Evolutionary conservation across 2,797 vertebrate genomes (phyloP), one percentile per base, ranked within the genome.

Genomic region (Circus cinereus): DNA sequence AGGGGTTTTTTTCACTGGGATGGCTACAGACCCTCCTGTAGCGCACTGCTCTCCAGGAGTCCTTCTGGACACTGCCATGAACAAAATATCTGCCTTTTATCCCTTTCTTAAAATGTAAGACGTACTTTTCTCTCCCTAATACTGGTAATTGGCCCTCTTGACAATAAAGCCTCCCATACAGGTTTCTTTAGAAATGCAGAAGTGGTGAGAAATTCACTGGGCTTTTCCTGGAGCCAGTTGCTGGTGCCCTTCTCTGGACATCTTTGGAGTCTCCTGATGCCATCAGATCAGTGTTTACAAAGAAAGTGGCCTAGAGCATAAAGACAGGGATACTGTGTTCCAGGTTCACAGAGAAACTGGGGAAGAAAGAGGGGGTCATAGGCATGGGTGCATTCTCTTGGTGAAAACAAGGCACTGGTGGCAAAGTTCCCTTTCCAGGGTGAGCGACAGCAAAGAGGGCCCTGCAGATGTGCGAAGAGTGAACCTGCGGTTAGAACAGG

Each of bases 21-120:
- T 79, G 73, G 51, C 75, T 69, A 8, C 53, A 75, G 70, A 14
- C 5, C 14, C 77, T 72, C 45, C 54, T 43, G 2, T 9, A 10
- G 2, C 21, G 53, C 47, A 2, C 27, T 10, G 32, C 48, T 24
- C 13, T 67, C 27, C 68, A 12, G 40, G 56, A 78, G 54, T 45
- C 15, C 30, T 64, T 32, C 63, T 40, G 27, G 17, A 24, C 19
- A 2, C 36, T 57, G n/a, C 38, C 6, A 0, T 0, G 0, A 34
- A 2, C 34, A 43, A 16, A 27, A 17, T 2, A 2, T 6, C 23
- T 70, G 29, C 30, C 14, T 59, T 36, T 23, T 24, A 4, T 21
- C 40, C 12, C 22, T 45, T 43, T 10, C 64, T 60, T 36, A 32
- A 26, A 42, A 7, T 53, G 20, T 1, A 22, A 21, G n/a, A 34